A percentile compares a stretch with the other conserved stretches of the same genome.
These are phyloP conservation scores for Bergia puertoricense DNA, from an alignment of 92 coral and sea anemone genomes.

Conservation along the genomic window DNA sequence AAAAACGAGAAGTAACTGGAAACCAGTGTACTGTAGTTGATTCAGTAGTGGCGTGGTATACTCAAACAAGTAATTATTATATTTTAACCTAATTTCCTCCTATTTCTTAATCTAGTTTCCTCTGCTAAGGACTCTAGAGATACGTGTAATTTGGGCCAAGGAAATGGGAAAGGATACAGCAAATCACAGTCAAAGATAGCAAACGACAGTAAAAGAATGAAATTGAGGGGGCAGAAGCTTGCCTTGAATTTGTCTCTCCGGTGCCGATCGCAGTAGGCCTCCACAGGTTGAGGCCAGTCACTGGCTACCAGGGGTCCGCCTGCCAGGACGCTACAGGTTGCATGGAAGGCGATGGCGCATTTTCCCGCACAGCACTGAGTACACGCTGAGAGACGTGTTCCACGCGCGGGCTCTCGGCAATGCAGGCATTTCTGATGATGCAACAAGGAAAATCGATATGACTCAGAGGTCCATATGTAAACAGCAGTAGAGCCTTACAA, in stretches of 20 bases:
- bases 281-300: conserved; percentile 92
- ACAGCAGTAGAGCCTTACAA: no score
- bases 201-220: no score
- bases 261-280: conserved; percentile 83
- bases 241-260: conserved; percentile 78
- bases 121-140: not conserved
- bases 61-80: no score
- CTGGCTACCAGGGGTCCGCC: conserved; percentile 76
- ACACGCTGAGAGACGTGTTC: conserved; percentile 62
- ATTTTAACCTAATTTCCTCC: no score
- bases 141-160: not conserved
- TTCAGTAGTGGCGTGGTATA: no score
- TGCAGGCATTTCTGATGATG: conserved; percentile 70
- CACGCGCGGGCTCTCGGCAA: conserved; percentile 60
- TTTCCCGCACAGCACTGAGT: conserved; percentile 90
- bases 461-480: not conserved
- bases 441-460: not conserved
- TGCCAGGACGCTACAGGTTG: conserved; percentile 79
- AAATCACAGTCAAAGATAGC: not conserved
- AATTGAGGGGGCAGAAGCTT: not conserved
- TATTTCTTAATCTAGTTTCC: no score
- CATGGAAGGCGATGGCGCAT: conserved; percentile 84
- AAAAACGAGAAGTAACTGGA: no score
- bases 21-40: no score
- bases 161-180: not conserved